Percentiles rank a stretch among this genome's conserved stretches.
These are phyloP conservation scores for Drosophila suboccidentalis DNA, from an alignment of 2,888 invertebrate genomes.

Conservation along the genomic window DNA sequence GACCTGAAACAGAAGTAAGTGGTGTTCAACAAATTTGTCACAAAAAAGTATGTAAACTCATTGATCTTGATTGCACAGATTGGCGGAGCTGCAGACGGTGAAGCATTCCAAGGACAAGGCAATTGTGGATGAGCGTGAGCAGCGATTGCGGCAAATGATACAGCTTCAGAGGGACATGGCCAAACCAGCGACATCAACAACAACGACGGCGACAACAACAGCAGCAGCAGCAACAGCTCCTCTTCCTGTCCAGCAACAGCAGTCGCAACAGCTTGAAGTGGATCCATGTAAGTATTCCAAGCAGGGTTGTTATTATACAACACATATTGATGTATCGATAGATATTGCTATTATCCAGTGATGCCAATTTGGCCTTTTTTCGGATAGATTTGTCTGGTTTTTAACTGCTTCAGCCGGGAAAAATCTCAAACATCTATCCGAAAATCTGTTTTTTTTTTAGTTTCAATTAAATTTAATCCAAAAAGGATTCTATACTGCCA, in stretches of 20 bases:
- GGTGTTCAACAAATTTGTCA: no score
- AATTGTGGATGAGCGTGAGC: constrained; percentile 91
- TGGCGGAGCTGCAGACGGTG: constrained; percentile 90
- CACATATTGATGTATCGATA: no score
- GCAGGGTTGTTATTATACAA: background rate
- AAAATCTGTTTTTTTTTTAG: no score
- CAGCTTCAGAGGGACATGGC: constrained; percentile 91
- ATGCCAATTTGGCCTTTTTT: no score
- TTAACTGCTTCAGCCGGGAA: no score
- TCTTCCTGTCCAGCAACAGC: constrained; percentile 82
- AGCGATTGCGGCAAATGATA: constrained; percentile 91
- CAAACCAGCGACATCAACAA: constrained; percentile 85
- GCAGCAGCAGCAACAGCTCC: constrained; percentile 83
- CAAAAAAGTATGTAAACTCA: background rate
- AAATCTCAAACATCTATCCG: no score
- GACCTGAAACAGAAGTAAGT: constrained; percentile 83
- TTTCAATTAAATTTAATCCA: no score
- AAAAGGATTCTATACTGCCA: no score
- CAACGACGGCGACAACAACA: constrained; percentile 8
- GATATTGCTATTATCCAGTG: no score
- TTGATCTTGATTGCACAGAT: constrained; percentile 48
- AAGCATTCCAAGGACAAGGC: constrained; percentile 91
- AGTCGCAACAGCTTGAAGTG: constrained; percentile 88
- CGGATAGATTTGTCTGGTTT: no score
- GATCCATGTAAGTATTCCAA: constrained; percentile 87